Conservation (phyloP, 2,113 vertebrate genomes). For the Dascyllus trimaculatus region DNA sequence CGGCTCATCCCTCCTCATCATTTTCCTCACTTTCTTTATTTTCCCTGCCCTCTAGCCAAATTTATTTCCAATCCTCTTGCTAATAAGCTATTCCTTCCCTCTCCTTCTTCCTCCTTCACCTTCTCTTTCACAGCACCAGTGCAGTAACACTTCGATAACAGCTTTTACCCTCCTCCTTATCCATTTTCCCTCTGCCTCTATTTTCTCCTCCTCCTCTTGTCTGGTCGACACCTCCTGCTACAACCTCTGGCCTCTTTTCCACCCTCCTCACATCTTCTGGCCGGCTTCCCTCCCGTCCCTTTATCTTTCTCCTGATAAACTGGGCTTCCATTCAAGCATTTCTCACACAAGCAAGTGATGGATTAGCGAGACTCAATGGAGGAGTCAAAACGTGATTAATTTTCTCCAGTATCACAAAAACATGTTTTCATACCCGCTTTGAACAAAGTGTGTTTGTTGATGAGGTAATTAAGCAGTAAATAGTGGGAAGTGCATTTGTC, state of each 20-base stretch:
- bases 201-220: slow-evolving; percentile 20
- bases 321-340: slow-evolving; percentile 52
- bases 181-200: neutral
- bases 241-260: slow-evolving; percentile 26
- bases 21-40: slow-evolving; percentile 13
- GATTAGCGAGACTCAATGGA: slow-evolving; percentile 52
- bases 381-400: slow-evolving; percentile 56
- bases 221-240: slow-evolving; percentile 28
- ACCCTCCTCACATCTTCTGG: neutral
- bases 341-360: slow-evolving; percentile 36
- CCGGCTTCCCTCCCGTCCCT: slow-evolving; percentile 5
- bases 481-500: slow-evolving; percentile 31
- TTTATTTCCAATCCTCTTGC: slow-evolving; percentile 11
- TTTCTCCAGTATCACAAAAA: slow-evolving; percentile 44
- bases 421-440: slow-evolving; percentile 47
- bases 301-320: slow-evolving; percentile 39
- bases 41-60: slow-evolving; percentile 15
- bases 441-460: slow-evolving; percentile 40
- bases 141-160: slow-evolving; percentile 20
- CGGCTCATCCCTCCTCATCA: neutral
- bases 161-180: slow-evolving; percentile 2
- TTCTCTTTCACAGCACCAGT: slow-evolving; percentile 9
- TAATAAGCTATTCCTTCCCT: slow-evolving; percentile 5
- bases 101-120: slow-evolving; percentile 18
- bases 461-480: slow-evolving; percentile 54